A percentile compares a stretch with the other conserved stretches of the same genome.
phyloP scores from a whole-genome alignment of 2,113 vertebrate genomes.

The Nanorana parkeri region DNA sequence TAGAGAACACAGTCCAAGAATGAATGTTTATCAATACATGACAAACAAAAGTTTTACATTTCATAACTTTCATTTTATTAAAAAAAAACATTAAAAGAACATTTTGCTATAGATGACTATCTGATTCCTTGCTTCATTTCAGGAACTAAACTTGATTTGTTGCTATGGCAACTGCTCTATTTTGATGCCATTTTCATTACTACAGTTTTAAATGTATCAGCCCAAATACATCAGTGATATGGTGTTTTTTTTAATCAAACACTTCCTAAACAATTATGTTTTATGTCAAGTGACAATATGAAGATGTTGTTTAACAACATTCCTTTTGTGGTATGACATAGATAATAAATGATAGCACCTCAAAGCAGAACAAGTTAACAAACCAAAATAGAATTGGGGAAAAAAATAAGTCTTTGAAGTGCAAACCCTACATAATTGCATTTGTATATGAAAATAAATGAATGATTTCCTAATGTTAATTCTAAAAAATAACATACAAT shows the following conservation, averaged over 20 bases:
- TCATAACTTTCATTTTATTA: too few species aligned
- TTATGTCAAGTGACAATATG: constrained; percentile 17
- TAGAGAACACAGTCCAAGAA: too few species aligned
- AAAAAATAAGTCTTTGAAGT: neutral
- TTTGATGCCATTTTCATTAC: too few species aligned
- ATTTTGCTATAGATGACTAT: too few species aligned
- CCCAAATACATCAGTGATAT: too few species aligned
- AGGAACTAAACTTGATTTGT: too few species aligned
- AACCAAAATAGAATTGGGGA: neutral
- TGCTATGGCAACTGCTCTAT: too few species aligned
- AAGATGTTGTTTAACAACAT: constrained; percentile 10
- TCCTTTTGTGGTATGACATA: constrained; percentile 6
- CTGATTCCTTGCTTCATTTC: too few species aligned
- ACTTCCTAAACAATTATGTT: constrained; percentile 17
- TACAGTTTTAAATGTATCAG: too few species aligned
- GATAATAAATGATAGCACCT: constrained; percentile 29
- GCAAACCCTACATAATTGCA: neutral
- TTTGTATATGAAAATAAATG: constrained; percentile 11
- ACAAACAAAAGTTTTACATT: too few species aligned
- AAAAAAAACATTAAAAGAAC: too few species aligned
- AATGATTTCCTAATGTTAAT: neutral
- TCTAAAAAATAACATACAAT: neutral
- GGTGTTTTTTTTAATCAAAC: neutral
- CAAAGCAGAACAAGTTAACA: neutral
- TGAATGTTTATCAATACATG: too few species aligned